Conservation (phyloP, 2,113 vertebrate species). For the Tachysurus vachellii region DNA sequence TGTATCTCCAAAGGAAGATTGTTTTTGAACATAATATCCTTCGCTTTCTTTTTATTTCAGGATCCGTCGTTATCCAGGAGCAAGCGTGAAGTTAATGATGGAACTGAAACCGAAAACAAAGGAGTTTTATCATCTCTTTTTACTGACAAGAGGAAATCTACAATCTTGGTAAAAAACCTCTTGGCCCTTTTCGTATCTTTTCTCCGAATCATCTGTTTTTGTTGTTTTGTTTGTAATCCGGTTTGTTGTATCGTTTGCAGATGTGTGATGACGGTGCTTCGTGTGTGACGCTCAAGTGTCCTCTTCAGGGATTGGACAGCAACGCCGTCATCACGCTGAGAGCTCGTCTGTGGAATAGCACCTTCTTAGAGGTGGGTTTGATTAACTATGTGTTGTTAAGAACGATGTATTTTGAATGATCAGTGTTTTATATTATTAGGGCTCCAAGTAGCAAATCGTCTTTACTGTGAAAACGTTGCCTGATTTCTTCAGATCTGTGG, state of each 20-base stretch:
- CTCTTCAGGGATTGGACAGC: conserved; percentile 85
- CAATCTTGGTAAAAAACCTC: conserved; percentile 79
- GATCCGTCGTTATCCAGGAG: conserved; percentile 68
- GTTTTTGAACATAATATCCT: background rate
- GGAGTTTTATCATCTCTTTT: conserved; percentile 71
- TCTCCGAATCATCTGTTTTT: background rate
- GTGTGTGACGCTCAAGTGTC: conserved; percentile 84
- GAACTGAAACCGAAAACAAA: conserved; percentile 40
- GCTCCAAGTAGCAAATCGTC: background rate
- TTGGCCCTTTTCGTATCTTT: background rate
- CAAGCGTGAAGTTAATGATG: conserved; percentile 77
- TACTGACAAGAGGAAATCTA: conserved; percentile 73
- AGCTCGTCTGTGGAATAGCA: conserved; percentile 88
- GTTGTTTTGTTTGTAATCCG: background rate
- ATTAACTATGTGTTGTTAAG: background rate
- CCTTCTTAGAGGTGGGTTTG: conserved; percentile 84
- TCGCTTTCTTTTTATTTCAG: conserved; percentile 60
- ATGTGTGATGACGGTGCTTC: conserved; percentile 76
- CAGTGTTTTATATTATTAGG: background rate
- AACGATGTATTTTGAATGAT: background rate
- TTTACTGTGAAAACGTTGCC: background rate
- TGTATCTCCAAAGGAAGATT: background rate
- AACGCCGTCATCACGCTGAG: conserved; percentile 80
- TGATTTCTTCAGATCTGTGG: background rate
- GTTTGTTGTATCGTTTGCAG: conserved; percentile 67